These are phyloP conservation scores for Syncerus caffer DNA, from an alignment of 2,797 vertebrate genomes.

Conservation along the genomic window DNA sequence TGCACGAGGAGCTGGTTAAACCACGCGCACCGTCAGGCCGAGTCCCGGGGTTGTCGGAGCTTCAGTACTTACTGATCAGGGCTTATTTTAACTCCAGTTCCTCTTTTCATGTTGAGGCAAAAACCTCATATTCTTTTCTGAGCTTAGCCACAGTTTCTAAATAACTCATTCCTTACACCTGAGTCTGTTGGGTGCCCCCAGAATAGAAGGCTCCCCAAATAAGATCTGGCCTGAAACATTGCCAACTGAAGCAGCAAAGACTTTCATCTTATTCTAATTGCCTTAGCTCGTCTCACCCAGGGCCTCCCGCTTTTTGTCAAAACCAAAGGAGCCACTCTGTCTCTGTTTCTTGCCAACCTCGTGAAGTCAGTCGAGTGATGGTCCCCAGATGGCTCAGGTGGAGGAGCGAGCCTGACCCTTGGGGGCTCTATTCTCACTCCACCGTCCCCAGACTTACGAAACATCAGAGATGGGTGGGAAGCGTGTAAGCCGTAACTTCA, in stretches of 20 bases:
- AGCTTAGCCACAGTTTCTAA: constrained; percentile 60
- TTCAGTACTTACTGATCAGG: accelerated
- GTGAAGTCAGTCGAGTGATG: accelerated
- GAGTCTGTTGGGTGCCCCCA: neutral
- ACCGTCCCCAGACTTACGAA: accelerated
- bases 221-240: neutral
- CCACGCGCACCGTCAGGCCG: accelerated
- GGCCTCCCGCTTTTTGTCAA: neutral
- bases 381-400: neutral
- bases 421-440: neutral
- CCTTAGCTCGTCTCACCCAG: accelerated
- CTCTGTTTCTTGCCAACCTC: neutral
- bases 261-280: neutral
- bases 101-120: constrained; percentile 56
- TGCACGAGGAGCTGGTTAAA: neutral
- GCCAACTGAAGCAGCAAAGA: neutral
- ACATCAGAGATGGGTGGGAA: neutral
- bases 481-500: neutral
- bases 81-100: constrained; percentile 55
- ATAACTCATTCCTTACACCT: constrained; percentile 44
- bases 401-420: neutral
- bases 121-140: constrained; percentile 48
- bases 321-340: neutral
- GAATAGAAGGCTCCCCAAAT: neutral
- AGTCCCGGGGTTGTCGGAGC: neutral